A percentile compares a stretch with the other conserved stretches of the same genome.
These are phyloP conservation scores for Coreoperca whiteheadi DNA, from an alignment of 2,113 vertebrate species.

Conservation along the genomic window DNA sequence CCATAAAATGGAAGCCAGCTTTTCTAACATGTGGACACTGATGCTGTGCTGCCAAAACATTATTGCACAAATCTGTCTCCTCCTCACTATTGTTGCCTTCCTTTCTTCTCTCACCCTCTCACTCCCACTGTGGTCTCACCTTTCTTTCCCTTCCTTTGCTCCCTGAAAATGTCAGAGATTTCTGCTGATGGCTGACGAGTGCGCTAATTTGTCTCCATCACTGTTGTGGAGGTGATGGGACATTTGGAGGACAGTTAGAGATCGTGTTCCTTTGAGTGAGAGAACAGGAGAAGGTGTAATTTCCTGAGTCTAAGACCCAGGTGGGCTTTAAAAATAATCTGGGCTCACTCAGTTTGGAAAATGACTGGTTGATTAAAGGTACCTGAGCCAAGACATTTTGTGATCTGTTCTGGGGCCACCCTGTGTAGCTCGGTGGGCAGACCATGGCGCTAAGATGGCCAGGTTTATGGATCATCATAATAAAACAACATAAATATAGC, in stretches of 20 bases:
- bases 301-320: slow-evolving; percentile 65
- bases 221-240: slow-evolving; percentile 44
- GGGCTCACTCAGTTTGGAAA: slow-evolving; percentile 44
- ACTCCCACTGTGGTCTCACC: slow-evolving; percentile 35
- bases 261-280: slow-evolving; percentile 61
- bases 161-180: slow-evolving; percentile 47
- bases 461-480: slow-evolving; percentile 35
- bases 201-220: slow-evolving; percentile 46
- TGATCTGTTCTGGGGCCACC: slow-evolving; percentile 46
- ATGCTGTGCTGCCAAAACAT: slow-evolving; percentile 41
- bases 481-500: background rate
- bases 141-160: slow-evolving; percentile 21
- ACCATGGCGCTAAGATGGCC: background rate
- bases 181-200: slow-evolving; percentile 45
- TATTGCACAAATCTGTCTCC: slow-evolving; percentile 34
- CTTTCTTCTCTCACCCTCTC: slow-evolving; percentile 22
- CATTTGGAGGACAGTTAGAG: slow-evolving; percentile 55
- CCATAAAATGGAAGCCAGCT: slow-evolving; percentile 44
- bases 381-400: slow-evolving; percentile 52
- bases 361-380: slow-evolving; percentile 63
- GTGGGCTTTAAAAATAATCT: slow-evolving; percentile 69
- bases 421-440: slow-evolving; percentile 16
- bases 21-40: slow-evolving; percentile 27
- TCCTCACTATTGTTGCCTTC: slow-evolving; percentile 10
- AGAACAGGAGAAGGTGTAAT: slow-evolving; percentile 72